Evolutionary conservation across 2,113 vertebrate species (phyloP).

Genomic region (Cyphomyrus plagiostoma): DNA sequence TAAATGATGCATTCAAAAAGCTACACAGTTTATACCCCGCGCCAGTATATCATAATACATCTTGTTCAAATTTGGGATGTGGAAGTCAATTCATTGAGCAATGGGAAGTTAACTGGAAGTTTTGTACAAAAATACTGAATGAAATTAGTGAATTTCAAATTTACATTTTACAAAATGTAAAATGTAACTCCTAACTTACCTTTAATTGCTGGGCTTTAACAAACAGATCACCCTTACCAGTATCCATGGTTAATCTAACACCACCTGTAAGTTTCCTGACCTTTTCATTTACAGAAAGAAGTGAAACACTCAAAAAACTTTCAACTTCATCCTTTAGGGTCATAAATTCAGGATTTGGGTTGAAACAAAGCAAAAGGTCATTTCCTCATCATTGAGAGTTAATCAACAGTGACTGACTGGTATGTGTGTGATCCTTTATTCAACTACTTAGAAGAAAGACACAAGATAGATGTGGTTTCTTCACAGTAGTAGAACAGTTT

Average conservation of each 20-base stretch:
- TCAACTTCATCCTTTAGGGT: background rate
- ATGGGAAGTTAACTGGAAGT: background rate
- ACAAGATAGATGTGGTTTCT: background rate
- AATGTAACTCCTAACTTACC: constrained; percentile 44
- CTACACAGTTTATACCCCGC: background rate
- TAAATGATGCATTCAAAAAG: background rate
- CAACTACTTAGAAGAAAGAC: background rate
- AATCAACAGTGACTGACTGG: background rate
- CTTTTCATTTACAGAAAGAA: constrained; percentile 31
- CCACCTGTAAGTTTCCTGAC: background rate
- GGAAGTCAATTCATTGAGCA: background rate
- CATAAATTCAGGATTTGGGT: background rate
- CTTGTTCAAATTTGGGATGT: background rate
- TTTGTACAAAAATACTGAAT: background rate
- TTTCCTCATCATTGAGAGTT: background rate
- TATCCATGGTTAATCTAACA: constrained; percentile 45
- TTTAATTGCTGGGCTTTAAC: constrained; percentile 57
- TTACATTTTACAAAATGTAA: background rate
- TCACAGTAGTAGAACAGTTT: background rate
- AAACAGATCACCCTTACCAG: constrained; percentile 41
- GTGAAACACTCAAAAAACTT: constrained; percentile 39
- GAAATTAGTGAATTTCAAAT: background rate
- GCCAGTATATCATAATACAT: background rate
- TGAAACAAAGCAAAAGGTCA: background rate
- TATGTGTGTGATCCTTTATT: background rate